Percentiles rank a stretch among this genome's conserved stretches.
Conservation (phyloP, 2,888 invertebrate genomes). For the Candidula unifasciata region DNA sequence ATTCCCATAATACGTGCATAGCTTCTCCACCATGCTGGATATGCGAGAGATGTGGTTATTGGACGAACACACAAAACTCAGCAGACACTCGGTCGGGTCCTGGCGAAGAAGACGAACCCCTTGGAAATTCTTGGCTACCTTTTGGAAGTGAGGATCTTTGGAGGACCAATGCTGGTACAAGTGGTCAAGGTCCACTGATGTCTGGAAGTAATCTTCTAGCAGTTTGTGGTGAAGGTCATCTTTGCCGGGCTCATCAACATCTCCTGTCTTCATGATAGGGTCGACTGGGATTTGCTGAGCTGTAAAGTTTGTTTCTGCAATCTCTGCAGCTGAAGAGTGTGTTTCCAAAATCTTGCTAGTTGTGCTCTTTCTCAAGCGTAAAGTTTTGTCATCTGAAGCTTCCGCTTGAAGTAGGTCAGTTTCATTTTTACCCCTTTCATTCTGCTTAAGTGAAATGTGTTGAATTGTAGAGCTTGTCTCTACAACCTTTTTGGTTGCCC, state of each 20-base stretch:
- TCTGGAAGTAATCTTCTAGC: conserved; percentile 86
- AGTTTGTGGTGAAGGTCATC: conserved; percentile 47
- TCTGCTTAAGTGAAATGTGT: not conserved
- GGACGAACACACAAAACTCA: conserved; percentile 97
- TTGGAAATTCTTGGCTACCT: conserved; percentile 82
- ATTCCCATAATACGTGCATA: conserved; percentile 89
- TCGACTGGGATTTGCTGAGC: not conserved
- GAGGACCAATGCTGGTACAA: conserved; percentile 87
- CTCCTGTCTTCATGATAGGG: not conserved
- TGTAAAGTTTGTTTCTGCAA: not conserved
- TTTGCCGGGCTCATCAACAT: not conserved
- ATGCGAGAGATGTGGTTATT: conserved; percentile 96
- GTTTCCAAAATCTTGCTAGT: not conserved
- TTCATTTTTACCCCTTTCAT: not conserved
- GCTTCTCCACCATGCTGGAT: conserved; percentile 91
- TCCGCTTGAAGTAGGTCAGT: not conserved
- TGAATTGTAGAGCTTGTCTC: not conserved
- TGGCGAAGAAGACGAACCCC: conserved; percentile 95
- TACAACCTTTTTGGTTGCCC: not conserved
- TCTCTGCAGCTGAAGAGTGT: not conserved
- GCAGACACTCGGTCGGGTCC: conserved; percentile 93
- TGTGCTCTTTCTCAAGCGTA: not conserved
- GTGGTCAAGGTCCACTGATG: conserved; percentile 85
- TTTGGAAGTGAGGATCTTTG: conserved; percentile 86
- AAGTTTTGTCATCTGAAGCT: no score